Evolutionary conservation across 2,113 vertebrate genomes (phyloP).

Genomic region (Dissostichus mawsoni): DNA sequence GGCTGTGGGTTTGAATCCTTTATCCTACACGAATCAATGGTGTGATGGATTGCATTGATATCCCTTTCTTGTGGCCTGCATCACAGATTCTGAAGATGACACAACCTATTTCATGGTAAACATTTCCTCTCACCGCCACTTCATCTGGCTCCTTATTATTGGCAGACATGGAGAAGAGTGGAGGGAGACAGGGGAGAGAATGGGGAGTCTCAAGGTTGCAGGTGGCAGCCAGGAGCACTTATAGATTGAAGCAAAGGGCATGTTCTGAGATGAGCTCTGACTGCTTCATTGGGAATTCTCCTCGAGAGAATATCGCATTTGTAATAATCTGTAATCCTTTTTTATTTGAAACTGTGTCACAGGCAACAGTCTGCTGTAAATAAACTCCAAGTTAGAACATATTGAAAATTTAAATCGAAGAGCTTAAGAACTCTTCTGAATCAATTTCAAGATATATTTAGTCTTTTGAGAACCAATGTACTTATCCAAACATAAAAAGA

Average conservation of each 20-base stretch:
- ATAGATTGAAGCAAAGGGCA: slow-evolving; percentile 75
- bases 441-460: slow-evolving; percentile 3
- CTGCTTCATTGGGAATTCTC: slow-evolving; percentile 66
- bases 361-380: slow-evolving; percentile 6
- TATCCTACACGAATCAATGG: slow-evolving; percentile 81
- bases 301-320: slow-evolving; percentile 51
- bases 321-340: slow-evolving; percentile 56
- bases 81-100: slow-evolving; percentile 80
- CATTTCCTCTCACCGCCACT: slow-evolving; percentile 82
- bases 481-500: background rate
- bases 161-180: slow-evolving; percentile 73
- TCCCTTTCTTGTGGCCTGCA: slow-evolving; percentile 75
- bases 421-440: slow-evolving; percentile 3
- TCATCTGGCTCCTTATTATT: slow-evolving; percentile 81
- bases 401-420: slow-evolving; percentile 20
- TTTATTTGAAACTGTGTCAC: slow-evolving; percentile 46
- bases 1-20: slow-evolving; percentile 45
- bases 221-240: slow-evolving; percentile 72
- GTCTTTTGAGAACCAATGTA: background rate
- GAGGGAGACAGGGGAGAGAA: slow-evolving; percentile 25
- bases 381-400: background rate
- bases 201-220: slow-evolving; percentile 82
- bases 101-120: slow-evolving; percentile 81
- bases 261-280: slow-evolving; percentile 51
- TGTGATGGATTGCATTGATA: slow-evolving; percentile 86